Base-by-base conservation (phyloP, 23 tunicate genomes). In the Halocynthia aurantium region DNA sequence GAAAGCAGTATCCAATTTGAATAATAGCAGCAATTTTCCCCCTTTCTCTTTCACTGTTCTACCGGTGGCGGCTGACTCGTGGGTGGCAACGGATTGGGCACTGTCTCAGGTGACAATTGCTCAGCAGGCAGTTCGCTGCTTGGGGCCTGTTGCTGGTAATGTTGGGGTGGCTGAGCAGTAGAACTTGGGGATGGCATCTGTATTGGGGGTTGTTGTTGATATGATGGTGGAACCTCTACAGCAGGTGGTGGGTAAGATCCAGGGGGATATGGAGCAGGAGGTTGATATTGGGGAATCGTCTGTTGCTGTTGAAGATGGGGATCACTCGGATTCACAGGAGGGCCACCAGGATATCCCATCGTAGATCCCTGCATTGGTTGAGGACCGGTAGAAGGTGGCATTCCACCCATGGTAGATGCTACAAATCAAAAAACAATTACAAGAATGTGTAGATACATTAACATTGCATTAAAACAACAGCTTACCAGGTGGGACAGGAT, bases 401-500 rank as follows among this genome's bases (percentile, higher is more conserved):
- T 31, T 0, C 44, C 44, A 31, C 44, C 44, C 44, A 31, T 31
- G 44, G 44, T 31, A 31, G 44, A 31, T 31, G 44, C 44, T 31
- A 31, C 44, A 31, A 31, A 31, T 31, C 44, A 4, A 4, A 31
- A 31, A 31, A 31, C 44, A 31, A 31, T 31, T 31, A 31, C 44
- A 31, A 31, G 44, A 31, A 31, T 31, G 44, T 31, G 44, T 31
- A 31, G 44, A 31, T 31, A 31, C 44, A 31, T 31, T 31, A 4
- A 31, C 44, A 31, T 31, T 31, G 44, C 44, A 31, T 31, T 31
- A 70, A 8, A 18, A 11, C 44, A 31, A 51, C n/a, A 19, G 10
- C 53, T n/a, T 70, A 70, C 75, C 75, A 9, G 75, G 12, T 10
- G 55, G 54, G n/a, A 64, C 19, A 22, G 78, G 64, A 74, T 74